Base-by-base conservation (phyloP, 2,888 invertebrate species). In the Dioctria rufipes region DNA sequence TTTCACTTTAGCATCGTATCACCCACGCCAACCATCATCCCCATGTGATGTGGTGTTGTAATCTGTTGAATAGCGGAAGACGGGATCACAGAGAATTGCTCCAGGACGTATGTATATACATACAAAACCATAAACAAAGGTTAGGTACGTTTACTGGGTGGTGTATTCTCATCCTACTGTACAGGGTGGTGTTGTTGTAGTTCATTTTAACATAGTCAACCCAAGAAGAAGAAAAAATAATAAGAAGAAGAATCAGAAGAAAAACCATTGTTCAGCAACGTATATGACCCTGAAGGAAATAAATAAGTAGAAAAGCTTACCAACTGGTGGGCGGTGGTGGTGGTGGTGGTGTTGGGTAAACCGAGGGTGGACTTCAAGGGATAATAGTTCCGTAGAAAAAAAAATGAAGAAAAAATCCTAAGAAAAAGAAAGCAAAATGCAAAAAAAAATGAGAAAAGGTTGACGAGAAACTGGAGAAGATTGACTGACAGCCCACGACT, bases 401-500 rank as follows among this genome's bases (percentile, higher is more conserved):
- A 65, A 39, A 54, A 5, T n/a, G 13, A 54, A 54, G 11, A 54
- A 69, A 75, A 61, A 46, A 42, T 60, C 60, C 73, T 4, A 40
- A 63, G 63, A 49, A 77, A 37, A 46, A 51, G 63, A 42, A 77
- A 63, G 63, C 43, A 77, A 63, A 77, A 63, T 63, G 77, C 25
- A 25, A 40, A 39, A 63, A 63, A 46, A 61, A 63, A 39, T 37
- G 37, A 46, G 61, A 81, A 25, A 25, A 82, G 61, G 81, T 81
- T 82, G 82, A 81, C 82, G 78, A 81, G 81, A 71, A 80, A 49
- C 69, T 54, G 66, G 81, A 80, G 80, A 77, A 81, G 82, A 82
- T 83, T 83, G 83, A 83, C 80, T 83, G 83, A 83, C 82, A 81
- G 82, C 80, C 75, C 80, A 77, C 80, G 73, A 82, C 81, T 83